A percentile compares a stretch with the other conserved stretches of the same genome.
Conservation (phyloP, 2,888 invertebrate genomes). For the Lasioglossum marginatum region DNA sequence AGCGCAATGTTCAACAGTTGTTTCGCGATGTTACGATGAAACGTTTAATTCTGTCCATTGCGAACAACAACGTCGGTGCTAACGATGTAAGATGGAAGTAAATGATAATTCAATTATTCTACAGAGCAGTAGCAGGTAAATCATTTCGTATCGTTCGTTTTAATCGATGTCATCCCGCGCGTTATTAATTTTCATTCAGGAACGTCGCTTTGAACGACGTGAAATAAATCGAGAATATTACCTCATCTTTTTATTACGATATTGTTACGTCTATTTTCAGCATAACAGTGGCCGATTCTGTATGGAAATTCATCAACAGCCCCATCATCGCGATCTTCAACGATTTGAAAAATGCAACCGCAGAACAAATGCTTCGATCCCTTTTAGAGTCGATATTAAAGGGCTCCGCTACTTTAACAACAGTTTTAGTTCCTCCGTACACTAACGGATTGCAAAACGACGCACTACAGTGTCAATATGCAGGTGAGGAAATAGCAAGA, state of each 20-base stretch:
- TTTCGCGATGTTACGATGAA: background rate
- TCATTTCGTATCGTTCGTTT: background rate
- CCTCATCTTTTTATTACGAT: background rate
- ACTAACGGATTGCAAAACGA: slow-evolving; percentile 65
- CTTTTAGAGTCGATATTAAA: slow-evolving; percentile 86
- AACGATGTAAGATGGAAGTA: slow-evolving; percentile 57
- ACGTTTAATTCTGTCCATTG: background rate
- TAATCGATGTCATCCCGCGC: background rate
- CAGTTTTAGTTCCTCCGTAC: slow-evolving; percentile 77
- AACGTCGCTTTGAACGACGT: background rate
- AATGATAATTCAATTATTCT: slow-evolving; percentile 39
- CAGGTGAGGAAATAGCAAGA: slow-evolving; percentile 64
- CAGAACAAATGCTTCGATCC: slow-evolving; percentile 87
- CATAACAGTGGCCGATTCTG: slow-evolving; percentile 60
- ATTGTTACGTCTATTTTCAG: slow-evolving; percentile 14
- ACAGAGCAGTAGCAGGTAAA: slow-evolving; percentile 51
- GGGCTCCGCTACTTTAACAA: slow-evolving; percentile 75
- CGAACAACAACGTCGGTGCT: slow-evolving; percentile 1
- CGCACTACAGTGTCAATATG: slow-evolving; percentile 70
- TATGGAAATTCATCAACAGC: slow-evolving; percentile 88
- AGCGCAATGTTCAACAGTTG: slow-evolving; percentile 24
- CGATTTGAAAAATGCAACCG: slow-evolving; percentile 86
- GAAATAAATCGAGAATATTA: background rate
- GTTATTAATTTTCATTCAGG: background rate
- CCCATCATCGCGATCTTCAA: slow-evolving; percentile 87